phyloP scores from a whole-genome alignment of 2,888 invertebrate species.

The Polylopha cassiicola region DNA sequence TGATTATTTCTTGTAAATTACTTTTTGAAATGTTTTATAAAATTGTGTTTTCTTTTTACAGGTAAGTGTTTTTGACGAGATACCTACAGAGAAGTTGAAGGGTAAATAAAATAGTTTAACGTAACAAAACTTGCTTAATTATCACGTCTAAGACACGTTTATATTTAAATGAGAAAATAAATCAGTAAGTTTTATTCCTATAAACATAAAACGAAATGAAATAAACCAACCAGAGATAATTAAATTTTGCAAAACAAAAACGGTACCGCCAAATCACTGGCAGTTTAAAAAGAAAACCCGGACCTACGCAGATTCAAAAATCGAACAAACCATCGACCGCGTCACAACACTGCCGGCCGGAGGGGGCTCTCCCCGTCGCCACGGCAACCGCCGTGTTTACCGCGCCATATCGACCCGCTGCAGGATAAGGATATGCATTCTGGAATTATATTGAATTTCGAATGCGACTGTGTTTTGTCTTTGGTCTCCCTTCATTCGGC shows the following conservation, averaged over 20 bases:
- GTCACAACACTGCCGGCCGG: conserved; percentile 23
- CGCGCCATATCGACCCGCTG: conserved; percentile 67
- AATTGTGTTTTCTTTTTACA: conserved; percentile 38
- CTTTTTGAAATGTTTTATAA: conserved; percentile 29
- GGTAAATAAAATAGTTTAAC: conserved; percentile 9
- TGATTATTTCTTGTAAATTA: not conserved
- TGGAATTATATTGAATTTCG: conserved; percentile 12
- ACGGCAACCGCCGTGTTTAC: conserved; percentile 74
- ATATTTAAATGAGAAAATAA: not conserved
- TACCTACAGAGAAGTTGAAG: conserved; percentile 4
- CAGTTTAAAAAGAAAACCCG: not conserved
- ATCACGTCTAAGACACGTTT: too few species aligned
- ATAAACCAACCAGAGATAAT: too few species aligned
- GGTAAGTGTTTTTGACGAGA: conserved; percentile 40
- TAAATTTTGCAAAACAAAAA: too few species aligned
- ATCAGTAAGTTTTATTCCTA: too few species aligned
- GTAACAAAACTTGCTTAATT: too few species aligned
- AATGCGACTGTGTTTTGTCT: too few species aligned
- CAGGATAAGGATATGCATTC: conserved; percentile 55
- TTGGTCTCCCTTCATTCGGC: too few species aligned
- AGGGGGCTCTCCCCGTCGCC: conserved; percentile 53
- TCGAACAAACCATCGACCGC: conserved; percentile 14
- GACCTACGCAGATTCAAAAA: conserved; percentile 6
- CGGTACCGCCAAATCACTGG: not conserved
- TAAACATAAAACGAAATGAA: too few species aligned